Percentiles rank a stretch among this genome's conserved stretches.
These are phyloP conservation scores for Zaprionus camerounensis DNA, from an alignment of 1,140 invertebrate species.

Conservation along the genomic window DNA sequence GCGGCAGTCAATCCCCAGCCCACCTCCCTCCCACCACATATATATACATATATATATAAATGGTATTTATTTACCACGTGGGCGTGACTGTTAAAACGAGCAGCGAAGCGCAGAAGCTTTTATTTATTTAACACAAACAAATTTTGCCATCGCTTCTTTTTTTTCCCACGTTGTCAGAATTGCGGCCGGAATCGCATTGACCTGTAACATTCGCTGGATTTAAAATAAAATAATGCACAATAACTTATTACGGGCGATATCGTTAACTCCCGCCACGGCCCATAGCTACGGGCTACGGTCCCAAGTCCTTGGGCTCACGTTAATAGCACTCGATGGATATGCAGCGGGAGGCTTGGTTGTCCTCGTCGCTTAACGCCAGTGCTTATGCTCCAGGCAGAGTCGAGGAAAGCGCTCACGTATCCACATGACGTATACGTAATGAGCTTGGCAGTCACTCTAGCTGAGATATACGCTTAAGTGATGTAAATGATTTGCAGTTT, in stretches of 20 bases:
- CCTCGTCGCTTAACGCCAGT: slow-evolving; percentile 9
- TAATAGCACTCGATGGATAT: slow-evolving; percentile 46
- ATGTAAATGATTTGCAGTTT: slow-evolving; percentile 72
- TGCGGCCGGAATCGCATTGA: slow-evolving; percentile 58
- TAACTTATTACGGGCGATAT: slow-evolving; percentile 70
- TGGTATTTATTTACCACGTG: slow-evolving; percentile 2
- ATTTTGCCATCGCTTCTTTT: slow-evolving; percentile 48
- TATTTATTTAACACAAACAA: slow-evolving; percentile 66
- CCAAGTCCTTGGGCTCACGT: slow-evolving; percentile 59
- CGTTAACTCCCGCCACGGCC: slow-evolving; percentile 63
- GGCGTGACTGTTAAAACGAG: slow-evolving; percentile 13
- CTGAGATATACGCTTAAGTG: slow-evolving; percentile 68
- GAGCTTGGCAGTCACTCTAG: slow-evolving; percentile 5
- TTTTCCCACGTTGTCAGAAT: slow-evolving; percentile 59
- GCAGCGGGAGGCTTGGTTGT: slow-evolving; percentile 3
- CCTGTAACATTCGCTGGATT: slow-evolving; percentile 57
- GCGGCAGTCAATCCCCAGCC: background rate
- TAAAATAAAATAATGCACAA: slow-evolving; percentile 63
- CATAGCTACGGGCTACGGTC: background rate
- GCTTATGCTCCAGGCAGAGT: background rate
- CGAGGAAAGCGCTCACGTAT: background rate
- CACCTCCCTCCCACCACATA: background rate
- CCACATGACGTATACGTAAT: slow-evolving; percentile 42
- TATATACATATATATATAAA: too few species aligned
- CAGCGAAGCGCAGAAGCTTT: slow-evolving; percentile 41